phyloP scores from a whole-genome alignment of 2,113 vertebrate genomes.

The Girardinichthys multiradiatus region DNA sequence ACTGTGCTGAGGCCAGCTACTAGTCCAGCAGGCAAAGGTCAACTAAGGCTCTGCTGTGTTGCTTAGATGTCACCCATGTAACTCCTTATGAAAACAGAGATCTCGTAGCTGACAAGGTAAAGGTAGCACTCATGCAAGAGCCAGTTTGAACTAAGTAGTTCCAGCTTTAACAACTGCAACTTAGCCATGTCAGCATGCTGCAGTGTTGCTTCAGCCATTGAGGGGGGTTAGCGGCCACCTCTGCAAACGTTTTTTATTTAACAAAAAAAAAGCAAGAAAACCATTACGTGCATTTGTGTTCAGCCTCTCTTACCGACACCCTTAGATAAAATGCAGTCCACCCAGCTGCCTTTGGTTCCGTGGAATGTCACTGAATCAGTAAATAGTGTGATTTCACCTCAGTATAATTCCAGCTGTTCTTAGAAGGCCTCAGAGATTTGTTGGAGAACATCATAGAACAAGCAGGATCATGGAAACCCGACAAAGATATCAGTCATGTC shows the following conservation, averaged over 20 bases:
- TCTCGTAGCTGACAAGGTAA: slow-evolving; percentile 8
- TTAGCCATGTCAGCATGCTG: slow-evolving; percentile 15
- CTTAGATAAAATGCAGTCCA: no score
- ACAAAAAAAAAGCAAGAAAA: background rate
- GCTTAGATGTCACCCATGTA: slow-evolving; percentile 24
- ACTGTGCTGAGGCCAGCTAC: background rate
- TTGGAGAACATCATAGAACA: no score
- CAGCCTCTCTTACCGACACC: background rate
- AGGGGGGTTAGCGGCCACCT: background rate
- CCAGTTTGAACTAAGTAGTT: background rate
- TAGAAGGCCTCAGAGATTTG: no score
- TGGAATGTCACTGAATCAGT: background rate
- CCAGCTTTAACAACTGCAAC: slow-evolving; percentile 48
- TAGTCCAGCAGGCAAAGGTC: slow-evolving; percentile 44
- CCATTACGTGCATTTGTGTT: background rate
- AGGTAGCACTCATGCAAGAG: background rate
- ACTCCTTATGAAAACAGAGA: slow-evolving; percentile 17
- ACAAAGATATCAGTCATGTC: background rate
- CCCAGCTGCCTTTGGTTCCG: no score
- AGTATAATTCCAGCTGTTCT: background rate
- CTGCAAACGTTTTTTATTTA: background rate
- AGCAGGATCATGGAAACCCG: background rate
- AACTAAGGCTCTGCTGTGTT: slow-evolving; percentile 47
- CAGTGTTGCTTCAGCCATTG: background rate
- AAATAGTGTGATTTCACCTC: background rate